A percentile compares a stretch with the other conserved stretches of the same genome.
Evolutionary conservation across 2,888 invertebrate genomes (phyloP).

Genomic region (Himalopsyche japonica): DNA sequence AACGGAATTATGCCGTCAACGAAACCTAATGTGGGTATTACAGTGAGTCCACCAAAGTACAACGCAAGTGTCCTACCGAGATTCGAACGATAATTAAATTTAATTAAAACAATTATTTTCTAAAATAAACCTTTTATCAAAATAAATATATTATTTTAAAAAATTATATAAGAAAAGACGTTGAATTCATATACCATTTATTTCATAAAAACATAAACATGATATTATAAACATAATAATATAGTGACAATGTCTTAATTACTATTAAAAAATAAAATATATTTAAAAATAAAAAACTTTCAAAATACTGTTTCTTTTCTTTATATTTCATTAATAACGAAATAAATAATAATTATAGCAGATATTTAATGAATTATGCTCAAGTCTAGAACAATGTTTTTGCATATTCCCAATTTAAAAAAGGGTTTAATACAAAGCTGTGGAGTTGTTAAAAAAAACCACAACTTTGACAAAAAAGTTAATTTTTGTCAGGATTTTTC

Average conservation of each 20-base stretch:
- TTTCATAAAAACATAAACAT: background rate
- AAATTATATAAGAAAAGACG: background rate
- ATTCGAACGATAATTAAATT: constrained; percentile 13
- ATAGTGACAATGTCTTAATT: background rate
- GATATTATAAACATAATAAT: background rate
- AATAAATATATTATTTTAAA: background rate
- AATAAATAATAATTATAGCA: no score
- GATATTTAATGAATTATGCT: no score
- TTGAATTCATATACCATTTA: background rate
- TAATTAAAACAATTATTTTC: background rate
- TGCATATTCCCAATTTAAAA: no score
- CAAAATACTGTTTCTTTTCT: background rate
- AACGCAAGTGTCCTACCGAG: constrained; percentile 33
- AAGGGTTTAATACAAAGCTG: no score
- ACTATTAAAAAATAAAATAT: background rate
- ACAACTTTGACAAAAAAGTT: no score
- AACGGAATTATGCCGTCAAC: constrained; percentile 51
- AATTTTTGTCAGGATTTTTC: no score
- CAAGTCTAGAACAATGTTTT: no score
- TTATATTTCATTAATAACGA: no score
- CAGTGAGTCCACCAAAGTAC: constrained; percentile 61
- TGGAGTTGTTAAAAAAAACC: no score
- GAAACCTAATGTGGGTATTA: constrained; percentile 59
- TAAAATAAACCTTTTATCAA: background rate
- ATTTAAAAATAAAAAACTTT: background rate